A percentile compares a stretch with the other conserved stretches of the same genome.
Evolutionary conservation across 2,113 vertebrate genomes (phyloP).

Genomic region (Odontesthes bonariensis): DNA sequence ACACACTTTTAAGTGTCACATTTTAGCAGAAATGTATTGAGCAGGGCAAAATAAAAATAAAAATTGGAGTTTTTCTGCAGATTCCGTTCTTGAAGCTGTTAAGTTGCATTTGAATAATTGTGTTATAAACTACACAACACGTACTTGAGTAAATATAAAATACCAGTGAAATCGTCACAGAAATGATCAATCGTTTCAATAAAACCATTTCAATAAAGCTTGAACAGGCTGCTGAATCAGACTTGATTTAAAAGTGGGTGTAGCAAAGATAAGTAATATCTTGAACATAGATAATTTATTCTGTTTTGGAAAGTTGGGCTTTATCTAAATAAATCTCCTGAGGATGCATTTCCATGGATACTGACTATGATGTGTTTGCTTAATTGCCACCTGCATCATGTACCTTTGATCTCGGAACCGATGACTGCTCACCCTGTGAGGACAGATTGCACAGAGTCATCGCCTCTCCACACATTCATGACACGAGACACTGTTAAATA

Average conservation of each 20-base stretch:
- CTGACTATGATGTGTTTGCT: background rate
- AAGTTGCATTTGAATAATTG: too few relatives aligned
- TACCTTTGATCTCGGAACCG: slow-evolving; percentile 29
- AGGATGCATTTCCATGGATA: background rate
- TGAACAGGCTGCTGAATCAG: background rate
- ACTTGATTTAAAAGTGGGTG: background rate
- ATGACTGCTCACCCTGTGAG: slow-evolving; percentile 2
- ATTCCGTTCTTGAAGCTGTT: too few relatives aligned
- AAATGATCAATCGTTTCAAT: too few relatives aligned
- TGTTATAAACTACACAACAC: too few relatives aligned
- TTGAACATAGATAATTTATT: background rate
- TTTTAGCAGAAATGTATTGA: too few relatives aligned
- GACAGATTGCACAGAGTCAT: background rate
- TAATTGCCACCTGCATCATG: background rate
- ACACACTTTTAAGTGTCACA: background rate
- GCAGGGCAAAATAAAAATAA: too few relatives aligned
- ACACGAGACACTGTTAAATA: slow-evolving; percentile 88
- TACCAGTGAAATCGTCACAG: too few relatives aligned
- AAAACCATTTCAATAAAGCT: too few relatives aligned
- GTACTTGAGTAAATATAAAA: too few relatives aligned
- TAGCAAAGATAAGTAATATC: background rate
- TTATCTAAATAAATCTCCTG: background rate
- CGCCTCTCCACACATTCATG: slow-evolving; percentile 24
- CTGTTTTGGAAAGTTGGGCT: too few relatives aligned
- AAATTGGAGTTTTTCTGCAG: too few relatives aligned